Evolutionary conservation across 2,797 vertebrate species (phyloP).

Genomic region (Tragelaphus eurycerus): DNA sequence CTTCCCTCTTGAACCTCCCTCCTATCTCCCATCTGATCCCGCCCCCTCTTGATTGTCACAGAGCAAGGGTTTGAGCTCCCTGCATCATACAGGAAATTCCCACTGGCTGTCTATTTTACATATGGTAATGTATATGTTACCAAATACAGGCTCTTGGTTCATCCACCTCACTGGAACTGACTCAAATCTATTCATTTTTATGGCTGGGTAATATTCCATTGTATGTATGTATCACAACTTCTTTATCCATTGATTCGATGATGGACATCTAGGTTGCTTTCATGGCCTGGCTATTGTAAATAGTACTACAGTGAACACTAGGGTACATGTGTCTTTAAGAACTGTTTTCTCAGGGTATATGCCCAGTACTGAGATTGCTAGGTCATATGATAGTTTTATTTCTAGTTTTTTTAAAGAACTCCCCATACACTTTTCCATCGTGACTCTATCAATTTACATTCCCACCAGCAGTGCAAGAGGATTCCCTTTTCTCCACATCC

Average conservation of each 20-base stretch:
- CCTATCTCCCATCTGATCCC: neutral
- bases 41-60: neutral
- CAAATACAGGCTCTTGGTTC: neutral
- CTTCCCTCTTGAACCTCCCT: neutral
- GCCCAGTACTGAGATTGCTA: neutral
- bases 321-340: neutral
- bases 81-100: neutral
- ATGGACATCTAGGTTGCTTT: neutral
- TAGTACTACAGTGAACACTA: neutral
- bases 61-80: neutral
- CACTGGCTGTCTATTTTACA: neutral
- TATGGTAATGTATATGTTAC: neutral
- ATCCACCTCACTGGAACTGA: neutral
- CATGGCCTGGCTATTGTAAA: neutral
- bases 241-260: neutral
- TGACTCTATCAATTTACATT: neutral
- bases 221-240: neutral
- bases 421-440: neutral
- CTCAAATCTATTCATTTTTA: neutral
- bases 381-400: neutral
- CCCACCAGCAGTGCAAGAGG: neutral
- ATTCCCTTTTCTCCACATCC: neutral
- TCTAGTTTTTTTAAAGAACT: neutral
- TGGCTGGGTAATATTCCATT: neutral
- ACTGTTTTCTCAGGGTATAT: neutral